Evolutionary conservation across 2,888 invertebrate genomes (phyloP).

Genomic region (Scaptomyza caliginosa): DNA sequence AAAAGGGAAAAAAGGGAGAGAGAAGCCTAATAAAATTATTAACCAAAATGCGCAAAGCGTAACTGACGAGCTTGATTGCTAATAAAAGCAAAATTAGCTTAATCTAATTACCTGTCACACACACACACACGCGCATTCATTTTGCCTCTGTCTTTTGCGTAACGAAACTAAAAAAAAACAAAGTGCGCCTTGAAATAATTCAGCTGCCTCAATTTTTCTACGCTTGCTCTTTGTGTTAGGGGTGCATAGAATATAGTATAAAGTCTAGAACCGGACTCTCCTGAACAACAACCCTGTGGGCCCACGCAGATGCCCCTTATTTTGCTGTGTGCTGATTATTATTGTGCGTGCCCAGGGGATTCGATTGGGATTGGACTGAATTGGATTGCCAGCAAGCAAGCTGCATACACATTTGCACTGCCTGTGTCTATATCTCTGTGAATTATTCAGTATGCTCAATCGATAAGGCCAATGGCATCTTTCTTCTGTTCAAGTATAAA

Average conservation of each 20-base stretch:
- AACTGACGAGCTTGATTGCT: conserved; percentile 59
- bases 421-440: conserved; percentile 44
- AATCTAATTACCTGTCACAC: conserved; percentile 82
- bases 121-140: conserved; percentile 55
- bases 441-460: conserved; percentile 73
- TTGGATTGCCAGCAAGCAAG: conserved; percentile 28
- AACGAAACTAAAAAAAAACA: conserved; percentile 45
- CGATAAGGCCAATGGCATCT: conserved; percentile 66
- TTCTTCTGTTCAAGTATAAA: conserved; percentile 13
- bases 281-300: conserved; percentile 38
- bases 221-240: background rate
- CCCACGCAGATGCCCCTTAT: conserved; percentile 35
- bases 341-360: conserved; percentile 74
- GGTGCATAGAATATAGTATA: conserved; percentile 12
- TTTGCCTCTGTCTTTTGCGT: conserved; percentile 33
- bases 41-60: conserved; percentile 56
- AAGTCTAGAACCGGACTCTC: conserved; percentile 16
- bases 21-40: conserved; percentile 71
- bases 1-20: background rate
- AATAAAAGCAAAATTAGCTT: conserved; percentile 81
- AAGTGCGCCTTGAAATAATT: conserved; percentile 27
- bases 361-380: background rate
- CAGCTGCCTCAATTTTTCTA: conserved; percentile 51
- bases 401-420: conserved; percentile 59
- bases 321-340: conserved; percentile 61